Conservation (phyloP, 2,888 invertebrate genomes). For the Ectemnius continuus region DNA sequence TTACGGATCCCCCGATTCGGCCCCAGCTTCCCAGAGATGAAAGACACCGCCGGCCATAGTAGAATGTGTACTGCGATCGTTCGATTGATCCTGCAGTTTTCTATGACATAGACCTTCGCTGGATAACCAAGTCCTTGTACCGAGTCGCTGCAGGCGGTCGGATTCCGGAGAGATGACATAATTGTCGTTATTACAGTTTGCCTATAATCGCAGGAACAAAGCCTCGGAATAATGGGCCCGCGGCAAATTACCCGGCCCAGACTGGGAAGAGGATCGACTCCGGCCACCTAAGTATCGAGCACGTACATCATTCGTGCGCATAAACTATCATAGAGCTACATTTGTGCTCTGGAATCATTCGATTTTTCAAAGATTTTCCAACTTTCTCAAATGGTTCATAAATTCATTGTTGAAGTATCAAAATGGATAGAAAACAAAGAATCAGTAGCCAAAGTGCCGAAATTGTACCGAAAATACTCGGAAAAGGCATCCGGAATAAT, state of each 20-base stretch:
- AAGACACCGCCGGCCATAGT: no score
- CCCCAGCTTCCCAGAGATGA: no score
- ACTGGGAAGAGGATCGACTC: constrained; percentile 39
- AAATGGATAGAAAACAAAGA: no score
- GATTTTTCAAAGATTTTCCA: no score
- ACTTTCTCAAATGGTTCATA: no score
- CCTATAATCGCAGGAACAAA: constrained; percentile 70
- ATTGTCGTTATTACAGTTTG: constrained; percentile 75
- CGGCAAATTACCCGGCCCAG: constrained; percentile 70
- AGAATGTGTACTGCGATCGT: not conserved
- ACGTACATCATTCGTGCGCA: not conserved
- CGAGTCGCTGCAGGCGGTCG: constrained; percentile 66
- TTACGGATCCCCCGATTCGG: not conserved
- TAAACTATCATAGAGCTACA: no score
- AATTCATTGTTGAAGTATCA: no score
- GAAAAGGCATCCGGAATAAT: no score
- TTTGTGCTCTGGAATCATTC: no score
- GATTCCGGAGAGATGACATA: constrained; percentile 73
- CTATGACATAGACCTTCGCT: constrained; percentile 6
- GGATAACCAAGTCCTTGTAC: constrained; percentile 67
- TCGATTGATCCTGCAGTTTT: constrained; percentile 19
- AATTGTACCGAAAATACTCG: no score
- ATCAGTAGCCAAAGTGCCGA: no score
- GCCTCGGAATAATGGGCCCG: constrained; percentile 66
- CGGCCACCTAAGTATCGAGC: constrained; percentile 18